phyloP scores from a whole-genome alignment of 2,888 invertebrate genomes.

The Drosophila imparisetae region DNA sequence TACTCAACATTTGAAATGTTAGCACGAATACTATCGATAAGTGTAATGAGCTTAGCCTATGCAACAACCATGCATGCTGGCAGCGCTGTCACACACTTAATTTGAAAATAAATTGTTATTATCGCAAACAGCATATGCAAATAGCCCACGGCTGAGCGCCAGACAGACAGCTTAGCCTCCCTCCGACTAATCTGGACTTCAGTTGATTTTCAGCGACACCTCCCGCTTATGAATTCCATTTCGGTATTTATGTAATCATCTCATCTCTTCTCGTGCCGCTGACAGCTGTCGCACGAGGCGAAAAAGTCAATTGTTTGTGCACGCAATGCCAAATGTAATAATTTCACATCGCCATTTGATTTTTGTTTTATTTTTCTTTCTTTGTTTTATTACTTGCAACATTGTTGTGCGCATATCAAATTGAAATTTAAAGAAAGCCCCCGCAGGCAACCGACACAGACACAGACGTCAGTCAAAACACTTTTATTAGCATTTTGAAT shows the following conservation, averaged over 20 bases:
- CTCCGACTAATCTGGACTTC: constrained; percentile 29
- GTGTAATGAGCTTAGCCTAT: constrained; percentile 3
- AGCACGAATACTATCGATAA: constrained; percentile 13
- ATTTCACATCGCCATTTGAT: constrained; percentile 56
- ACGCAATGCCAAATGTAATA: constrained; percentile 67
- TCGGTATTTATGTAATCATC: constrained; percentile 51
- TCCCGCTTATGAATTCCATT: constrained; percentile 37
- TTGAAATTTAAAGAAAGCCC: constrained; percentile 37
- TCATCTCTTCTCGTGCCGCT: constrained; percentile 41
- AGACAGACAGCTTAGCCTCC: constrained; percentile 10
- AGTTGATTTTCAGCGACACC: constrained; percentile 24
- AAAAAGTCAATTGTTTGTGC: constrained; percentile 67
- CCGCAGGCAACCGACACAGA: constrained; percentile 10
- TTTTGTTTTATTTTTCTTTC: constrained; percentile 24
- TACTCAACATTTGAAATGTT: too few species aligned
- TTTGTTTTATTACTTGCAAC: constrained; percentile 45
- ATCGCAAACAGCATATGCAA: neutral
- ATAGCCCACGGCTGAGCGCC: constrained; percentile 3
- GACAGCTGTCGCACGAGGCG: constrained; percentile 34
- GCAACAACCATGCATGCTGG: constrained; percentile 9
- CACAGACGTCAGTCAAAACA: constrained; percentile 29
- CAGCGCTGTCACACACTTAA: neutral
- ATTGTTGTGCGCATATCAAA: constrained; percentile 38
- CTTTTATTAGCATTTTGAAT: constrained; percentile 71
- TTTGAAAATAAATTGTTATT: constrained; percentile 9